phyloP scores from a whole-genome alignment of 2,113 vertebrate species.

The Indicator indicator region DNA sequence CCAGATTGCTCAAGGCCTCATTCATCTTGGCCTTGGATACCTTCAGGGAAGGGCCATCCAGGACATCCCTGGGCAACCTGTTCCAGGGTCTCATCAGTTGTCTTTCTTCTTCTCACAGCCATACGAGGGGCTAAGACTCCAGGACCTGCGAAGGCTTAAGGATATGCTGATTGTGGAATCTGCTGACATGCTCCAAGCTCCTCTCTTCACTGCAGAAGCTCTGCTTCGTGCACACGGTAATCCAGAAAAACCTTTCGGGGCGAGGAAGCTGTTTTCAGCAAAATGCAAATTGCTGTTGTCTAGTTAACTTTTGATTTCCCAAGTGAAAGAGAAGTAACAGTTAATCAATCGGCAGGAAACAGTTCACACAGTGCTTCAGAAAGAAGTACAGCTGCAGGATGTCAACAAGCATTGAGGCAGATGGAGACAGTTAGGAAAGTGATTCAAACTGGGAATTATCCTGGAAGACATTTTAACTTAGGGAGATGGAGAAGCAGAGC shows the following conservation, averaged over 20 bases:
- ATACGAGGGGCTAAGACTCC: constrained; percentile 92
- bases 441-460: not conserved
- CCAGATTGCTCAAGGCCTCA: too few species aligned
- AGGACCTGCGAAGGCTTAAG: constrained; percentile 93
- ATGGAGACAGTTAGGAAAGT: not conserved
- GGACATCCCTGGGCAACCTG: not conserved
- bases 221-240: constrained; percentile 96
- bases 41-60: not conserved
- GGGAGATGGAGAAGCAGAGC: not conserved
- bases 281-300: not conserved
- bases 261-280: not conserved
- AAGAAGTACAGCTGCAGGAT: not conserved
- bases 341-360: not conserved
- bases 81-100: not conserved
- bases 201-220: constrained; percentile 95
- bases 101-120: constrained; percentile 75
- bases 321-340: not conserved
- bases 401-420: not conserved
- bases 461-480: not conserved
- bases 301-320: not conserved
- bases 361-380: not conserved
- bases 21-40: too few species aligned
- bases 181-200: constrained; percentile 98
- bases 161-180: constrained; percentile 99
- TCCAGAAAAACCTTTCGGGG: not conserved